Percentiles rank a stretch among this genome's conserved stretches.
phyloP scores from a whole-genome alignment of 2,888 invertebrate genomes.

The Orthosia cruda region DNA sequence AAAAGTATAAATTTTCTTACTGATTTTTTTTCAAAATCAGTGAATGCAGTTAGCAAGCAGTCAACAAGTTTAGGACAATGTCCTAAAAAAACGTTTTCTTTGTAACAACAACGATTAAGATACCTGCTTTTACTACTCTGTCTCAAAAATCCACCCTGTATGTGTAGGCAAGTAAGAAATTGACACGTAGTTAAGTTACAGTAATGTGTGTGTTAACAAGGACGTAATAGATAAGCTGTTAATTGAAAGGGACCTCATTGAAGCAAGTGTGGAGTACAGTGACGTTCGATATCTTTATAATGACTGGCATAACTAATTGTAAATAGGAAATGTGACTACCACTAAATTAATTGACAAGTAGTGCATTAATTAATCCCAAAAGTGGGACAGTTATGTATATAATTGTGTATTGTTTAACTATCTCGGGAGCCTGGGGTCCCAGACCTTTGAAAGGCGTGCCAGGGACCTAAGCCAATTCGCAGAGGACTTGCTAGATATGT shows the following conservation, averaged over 20 bases:
- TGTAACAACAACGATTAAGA: no score
- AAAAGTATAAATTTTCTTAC: no score
- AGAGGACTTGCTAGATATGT: no score
- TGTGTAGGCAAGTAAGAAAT: conserved; percentile 18
- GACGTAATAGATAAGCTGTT: conserved; percentile 56
- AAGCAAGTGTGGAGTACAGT: background rate
- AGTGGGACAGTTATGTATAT: no score
- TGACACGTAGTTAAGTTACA: conserved; percentile 57
- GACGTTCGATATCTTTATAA: background rate
- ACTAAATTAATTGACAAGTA: no score
- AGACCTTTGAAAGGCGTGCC: no score
- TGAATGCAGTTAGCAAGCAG: background rate
- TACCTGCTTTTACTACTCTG: background rate
- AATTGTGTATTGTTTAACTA: no score
- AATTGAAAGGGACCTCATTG: conserved; percentile 35
- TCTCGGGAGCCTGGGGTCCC: no score
- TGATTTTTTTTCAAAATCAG: no score
- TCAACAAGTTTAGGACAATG: background rate
- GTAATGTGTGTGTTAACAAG: conserved; percentile 65
- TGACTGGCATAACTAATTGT: background rate
- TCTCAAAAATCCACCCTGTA: background rate
- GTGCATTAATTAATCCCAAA: no score
- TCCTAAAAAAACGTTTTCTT: no score
- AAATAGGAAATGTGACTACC: background rate
- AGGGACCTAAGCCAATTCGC: no score